Conservation (phyloP, 2,797 vertebrate species). For the Sebastes alutus region DNA sequence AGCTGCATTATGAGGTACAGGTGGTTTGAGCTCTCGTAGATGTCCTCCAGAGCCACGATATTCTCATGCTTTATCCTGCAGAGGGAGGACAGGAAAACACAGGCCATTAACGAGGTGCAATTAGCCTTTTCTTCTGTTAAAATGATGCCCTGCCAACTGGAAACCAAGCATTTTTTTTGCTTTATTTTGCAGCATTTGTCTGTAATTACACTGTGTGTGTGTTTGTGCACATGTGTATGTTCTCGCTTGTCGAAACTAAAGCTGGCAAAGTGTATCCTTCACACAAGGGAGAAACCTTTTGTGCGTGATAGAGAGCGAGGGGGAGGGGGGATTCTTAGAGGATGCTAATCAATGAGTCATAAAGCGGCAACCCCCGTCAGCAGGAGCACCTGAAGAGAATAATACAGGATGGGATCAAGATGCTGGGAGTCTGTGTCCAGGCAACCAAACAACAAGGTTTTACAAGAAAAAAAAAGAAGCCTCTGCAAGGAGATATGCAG, state of each 20-base stretch:
- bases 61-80: conserved; percentile 98
- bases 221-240: background rate
- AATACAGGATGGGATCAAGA: conserved; percentile 24
- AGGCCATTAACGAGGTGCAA: conserved; percentile 17
- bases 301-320: background rate
- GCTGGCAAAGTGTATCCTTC: conserved; percentile 6
- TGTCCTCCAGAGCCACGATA: conserved; percentile 98
- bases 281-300: conserved; percentile 18
- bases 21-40: conserved; percentile 97
- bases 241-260: background rate
- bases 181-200: background rate
- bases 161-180: background rate
- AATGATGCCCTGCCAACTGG: conserved; percentile 19
- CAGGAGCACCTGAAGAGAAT: conserved; percentile 45
- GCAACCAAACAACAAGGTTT: conserved; percentile 48
- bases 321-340: conserved; percentile 9
- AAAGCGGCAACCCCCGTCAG: conserved; percentile 34
- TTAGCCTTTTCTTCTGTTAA: conserved; percentile 25
- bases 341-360: conserved; percentile 58
- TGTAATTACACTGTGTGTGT: background rate
- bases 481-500: conserved; percentile 46
- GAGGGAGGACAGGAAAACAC: conserved; percentile 36
- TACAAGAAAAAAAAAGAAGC: background rate
- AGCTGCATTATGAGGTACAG: conserved; percentile 99
- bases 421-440: conserved; percentile 56